These are phyloP conservation scores for Nylanderia fulva DNA, from an alignment of 1,140 invertebrate genomes.

Conservation along the genomic window DNA sequence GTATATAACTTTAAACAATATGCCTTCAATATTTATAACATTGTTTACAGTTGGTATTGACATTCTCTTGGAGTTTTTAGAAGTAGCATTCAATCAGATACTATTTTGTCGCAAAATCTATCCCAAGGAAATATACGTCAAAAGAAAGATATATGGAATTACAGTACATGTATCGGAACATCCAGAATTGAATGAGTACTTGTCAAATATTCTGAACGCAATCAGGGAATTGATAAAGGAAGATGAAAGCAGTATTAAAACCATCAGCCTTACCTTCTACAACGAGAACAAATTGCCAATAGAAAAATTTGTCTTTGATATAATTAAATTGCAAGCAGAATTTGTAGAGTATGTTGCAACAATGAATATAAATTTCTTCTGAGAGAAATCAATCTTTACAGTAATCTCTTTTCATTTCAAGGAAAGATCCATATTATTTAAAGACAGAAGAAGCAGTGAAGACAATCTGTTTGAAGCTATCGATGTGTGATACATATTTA, in stretches of 20 bases:
- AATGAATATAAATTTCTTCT: slow-evolving; percentile 5
- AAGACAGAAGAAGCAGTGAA: slow-evolving; percentile 87
- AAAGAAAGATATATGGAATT: slow-evolving; percentile 87
- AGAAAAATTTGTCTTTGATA: slow-evolving; percentile 87
- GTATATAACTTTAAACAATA: background rate
- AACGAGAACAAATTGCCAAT: slow-evolving; percentile 78
- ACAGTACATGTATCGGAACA: slow-evolving; percentile 86
- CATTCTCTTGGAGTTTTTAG: slow-evolving; percentile 87
- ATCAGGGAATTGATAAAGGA: slow-evolving; percentile 83
- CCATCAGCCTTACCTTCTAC: slow-evolving; percentile 84
- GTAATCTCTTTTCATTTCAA: slow-evolving; percentile 63
- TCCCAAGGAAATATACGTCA: slow-evolving; percentile 87
- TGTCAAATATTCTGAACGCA: slow-evolving; percentile 86
- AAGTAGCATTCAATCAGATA: slow-evolving; percentile 87
- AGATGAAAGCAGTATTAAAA: slow-evolving; percentile 81
- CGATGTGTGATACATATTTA: slow-evolving; percentile 83
- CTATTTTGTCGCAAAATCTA: slow-evolving; percentile 87
- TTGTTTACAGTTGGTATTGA: slow-evolving; percentile 78
- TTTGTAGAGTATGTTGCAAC: slow-evolving; percentile 74
- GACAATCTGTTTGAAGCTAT: slow-evolving; percentile 87
- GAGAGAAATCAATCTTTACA: background rate
- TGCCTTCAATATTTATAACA: background rate
- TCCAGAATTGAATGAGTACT: slow-evolving; percentile 88
- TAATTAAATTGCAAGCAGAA: slow-evolving; percentile 78
- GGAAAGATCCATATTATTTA: slow-evolving; percentile 87